These are phyloP conservation scores for Apamea epomidion DNA, from an alignment of 2,888 invertebrate genomes.

Conservation along the genomic window DNA sequence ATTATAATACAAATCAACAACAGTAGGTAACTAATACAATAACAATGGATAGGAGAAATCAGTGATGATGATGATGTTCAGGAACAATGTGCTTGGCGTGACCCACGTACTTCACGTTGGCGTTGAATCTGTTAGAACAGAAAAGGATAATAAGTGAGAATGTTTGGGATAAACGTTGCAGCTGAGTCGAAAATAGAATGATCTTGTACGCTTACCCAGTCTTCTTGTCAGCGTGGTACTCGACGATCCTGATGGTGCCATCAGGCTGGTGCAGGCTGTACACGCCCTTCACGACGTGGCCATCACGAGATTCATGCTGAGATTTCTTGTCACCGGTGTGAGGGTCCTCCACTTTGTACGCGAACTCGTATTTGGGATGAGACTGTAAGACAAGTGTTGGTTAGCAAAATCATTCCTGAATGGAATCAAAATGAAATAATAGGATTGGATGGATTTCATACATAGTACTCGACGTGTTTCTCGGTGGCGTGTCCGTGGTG, in stretches of 20 bases:
- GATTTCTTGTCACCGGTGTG: conserved; percentile 35
- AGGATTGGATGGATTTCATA: background rate
- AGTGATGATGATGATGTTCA: conserved; percentile 61
- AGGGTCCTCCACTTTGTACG: conserved; percentile 30
- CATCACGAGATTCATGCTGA: conserved; percentile 29
- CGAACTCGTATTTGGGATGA: conserved; percentile 64
- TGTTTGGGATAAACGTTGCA: background rate
- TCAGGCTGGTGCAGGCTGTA: conserved; percentile 27
- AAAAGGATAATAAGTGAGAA: background rate
- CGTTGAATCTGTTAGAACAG: conserved; percentile 71
- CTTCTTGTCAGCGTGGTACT: conserved; percentile 58
- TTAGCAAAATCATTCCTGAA: background rate
- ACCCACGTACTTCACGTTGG: conserved; percentile 70
- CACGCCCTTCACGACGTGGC: conserved; percentile 18
- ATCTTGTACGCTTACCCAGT: conserved; percentile 62
- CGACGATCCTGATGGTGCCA: conserved; percentile 6
- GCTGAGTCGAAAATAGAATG: no score
- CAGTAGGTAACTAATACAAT: conserved; percentile 13
- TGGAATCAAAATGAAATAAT: no score
- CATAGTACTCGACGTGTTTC: conserved; percentile 61
- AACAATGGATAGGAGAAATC: conserved; percentile 18
- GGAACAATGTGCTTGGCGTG: conserved; percentile 67
- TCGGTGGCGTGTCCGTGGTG: conserved; percentile 70
- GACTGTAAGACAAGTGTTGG: conserved; percentile 69
- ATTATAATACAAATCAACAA: conserved; percentile 36